Evolutionary conservation across 2,888 invertebrate species (phyloP).

Genomic region (Dynastes maya): DNA sequence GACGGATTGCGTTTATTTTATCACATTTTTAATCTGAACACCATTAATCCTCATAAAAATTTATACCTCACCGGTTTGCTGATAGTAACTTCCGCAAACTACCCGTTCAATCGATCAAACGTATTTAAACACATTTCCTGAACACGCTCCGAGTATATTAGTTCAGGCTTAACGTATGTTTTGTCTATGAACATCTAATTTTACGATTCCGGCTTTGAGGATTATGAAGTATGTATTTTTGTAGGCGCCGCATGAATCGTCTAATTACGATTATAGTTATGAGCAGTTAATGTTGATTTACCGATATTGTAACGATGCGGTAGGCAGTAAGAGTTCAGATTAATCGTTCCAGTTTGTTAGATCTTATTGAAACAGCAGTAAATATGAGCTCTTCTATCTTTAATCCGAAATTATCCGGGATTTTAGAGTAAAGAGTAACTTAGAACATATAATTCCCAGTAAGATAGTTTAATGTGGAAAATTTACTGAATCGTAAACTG

Average conservation of each 20-base stretch:
- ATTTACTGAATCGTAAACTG: too few species aligned
- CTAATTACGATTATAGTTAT: conserved; percentile 21
- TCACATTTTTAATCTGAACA: too few species aligned
- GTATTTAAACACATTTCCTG: background rate
- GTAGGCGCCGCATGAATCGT: conserved; percentile 8
- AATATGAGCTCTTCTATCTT: background rate
- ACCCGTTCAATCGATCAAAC: background rate
- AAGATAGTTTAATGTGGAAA: too few species aligned
- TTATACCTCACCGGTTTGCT: too few species aligned
- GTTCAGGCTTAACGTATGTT: conserved; percentile 3
- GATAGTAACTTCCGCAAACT: background rate
- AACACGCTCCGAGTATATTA: background rate
- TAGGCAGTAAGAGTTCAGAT: background rate
- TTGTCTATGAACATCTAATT: conserved; percentile 24
- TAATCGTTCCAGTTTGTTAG: background rate
- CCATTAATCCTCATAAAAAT: too few species aligned
- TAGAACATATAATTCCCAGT: too few species aligned
- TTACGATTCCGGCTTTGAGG: conserved; percentile 24
- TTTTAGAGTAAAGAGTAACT: too few species aligned
- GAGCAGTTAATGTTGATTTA: conserved; percentile 25
- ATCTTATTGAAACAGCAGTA: background rate
- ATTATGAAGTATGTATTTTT: conserved; percentile 23
- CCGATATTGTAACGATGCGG: conserved; percentile 10
- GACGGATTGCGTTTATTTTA: too few species aligned
- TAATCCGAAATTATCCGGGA: too few species aligned